Base-by-base conservation (phyloP, 1,140 invertebrate genomes). In the Magallana gigas region DNA sequence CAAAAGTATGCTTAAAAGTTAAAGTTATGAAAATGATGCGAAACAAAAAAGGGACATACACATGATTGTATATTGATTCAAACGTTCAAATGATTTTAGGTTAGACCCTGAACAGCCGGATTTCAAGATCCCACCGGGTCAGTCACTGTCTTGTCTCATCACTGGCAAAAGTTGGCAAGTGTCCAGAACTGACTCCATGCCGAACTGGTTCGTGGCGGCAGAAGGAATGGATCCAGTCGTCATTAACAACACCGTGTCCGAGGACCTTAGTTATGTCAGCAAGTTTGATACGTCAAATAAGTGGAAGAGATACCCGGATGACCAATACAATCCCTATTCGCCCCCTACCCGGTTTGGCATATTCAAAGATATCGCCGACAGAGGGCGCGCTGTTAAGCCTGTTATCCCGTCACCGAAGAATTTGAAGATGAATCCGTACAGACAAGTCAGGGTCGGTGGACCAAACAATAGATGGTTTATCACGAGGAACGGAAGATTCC, bases 281-380 rank as follows among this genome's bases (percentile, higher is more conserved):
- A 80, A 90, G 58, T 94, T 93, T 83, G 84, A 64, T 0, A 90
- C 84, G 84, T 88, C 89, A 11, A 89, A 92, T 18, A 90, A 92
- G 80, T 94, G 92, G 91, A 93, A 93, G 62, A 68, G 93, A 16
- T 91, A 87, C 60, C 81, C 88, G 8, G 59, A 86, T 29, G 93
- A 93, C 71, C 82, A 83, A 16, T 94, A 91, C 71, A 90, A 92
- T 68, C 94, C 94, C 1, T 93, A 90, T 71, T 90, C 91, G 1
- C 90, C 92, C 48, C 62, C 85, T 29, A 59, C 60, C 6, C 83
- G 90, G 16, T 91, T 84, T 80, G 48, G 84, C 8, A 89, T 88
- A 6, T 87, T 89, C 81, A 59, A 82, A 58, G 82, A 89, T 58
- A 84, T 89, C 9, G 76, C 71, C 60, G 88, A 91, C 86, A 64